Evolutionary conservation across 2,888 invertebrate genomes (phyloP).

Genomic region (Caenorhabditis becei): DNA sequence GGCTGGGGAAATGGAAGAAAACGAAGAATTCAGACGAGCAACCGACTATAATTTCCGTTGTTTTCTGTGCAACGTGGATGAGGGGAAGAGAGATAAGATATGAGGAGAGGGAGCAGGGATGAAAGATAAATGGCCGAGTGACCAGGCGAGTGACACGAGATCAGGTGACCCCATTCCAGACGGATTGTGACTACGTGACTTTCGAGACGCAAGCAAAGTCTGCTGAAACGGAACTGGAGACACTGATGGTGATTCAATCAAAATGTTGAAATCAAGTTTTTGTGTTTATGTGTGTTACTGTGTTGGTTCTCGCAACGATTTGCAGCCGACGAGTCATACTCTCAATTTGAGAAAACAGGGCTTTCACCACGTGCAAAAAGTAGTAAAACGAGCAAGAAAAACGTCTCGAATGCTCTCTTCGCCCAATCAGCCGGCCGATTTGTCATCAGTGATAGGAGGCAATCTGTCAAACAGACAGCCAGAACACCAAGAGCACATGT

Average conservation of each 20-base stretch:
- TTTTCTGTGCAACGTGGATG: constrained; percentile 3
- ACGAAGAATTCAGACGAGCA: background rate
- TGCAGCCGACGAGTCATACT: no score
- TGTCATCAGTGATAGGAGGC: constrained; percentile 34
- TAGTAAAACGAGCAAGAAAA: constrained; percentile 1
- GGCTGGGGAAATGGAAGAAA: background rate
- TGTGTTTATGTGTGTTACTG: no score
- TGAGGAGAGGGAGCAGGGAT: background rate
- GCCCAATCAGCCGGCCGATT: constrained; percentile 26
- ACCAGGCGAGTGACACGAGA: constrained; percentile 1
- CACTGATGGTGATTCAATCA: no score
- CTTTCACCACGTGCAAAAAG: background rate
- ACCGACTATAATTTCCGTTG: background rate
- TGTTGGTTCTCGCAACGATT: no score
- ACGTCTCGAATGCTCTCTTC: constrained; percentile 1
- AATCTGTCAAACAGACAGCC: constrained; percentile 32
- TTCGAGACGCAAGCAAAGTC: no score
- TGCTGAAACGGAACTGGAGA: no score
- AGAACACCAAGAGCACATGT: background rate
- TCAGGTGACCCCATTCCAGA: constrained; percentile 1
- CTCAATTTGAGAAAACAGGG: no score
- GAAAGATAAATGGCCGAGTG: constrained; percentile 6
- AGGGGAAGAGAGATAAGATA: constrained; percentile 3
- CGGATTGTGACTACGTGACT: background rate
- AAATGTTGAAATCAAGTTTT: no score